A percentile compares a stretch with the other conserved stretches of the same genome.
Conservation (phyloP, 1,140 invertebrate genomes). For the Zaprionus tsacasi region DNA sequence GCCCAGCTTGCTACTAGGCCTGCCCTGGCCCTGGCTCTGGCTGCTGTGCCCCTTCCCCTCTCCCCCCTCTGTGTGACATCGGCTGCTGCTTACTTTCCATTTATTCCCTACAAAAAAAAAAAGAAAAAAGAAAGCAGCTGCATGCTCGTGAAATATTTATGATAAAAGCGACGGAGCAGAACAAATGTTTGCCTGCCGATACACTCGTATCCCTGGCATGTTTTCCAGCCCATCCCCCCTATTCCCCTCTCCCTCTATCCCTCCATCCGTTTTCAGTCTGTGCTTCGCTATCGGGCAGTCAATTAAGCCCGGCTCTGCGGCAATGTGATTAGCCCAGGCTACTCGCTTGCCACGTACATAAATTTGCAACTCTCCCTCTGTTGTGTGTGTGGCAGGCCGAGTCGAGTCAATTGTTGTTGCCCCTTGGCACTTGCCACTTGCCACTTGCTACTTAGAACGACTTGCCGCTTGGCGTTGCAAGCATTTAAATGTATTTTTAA, state of each 20-base stretch:
- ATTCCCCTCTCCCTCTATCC: not conserved
- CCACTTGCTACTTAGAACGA: not conserved
- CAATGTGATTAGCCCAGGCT: constrained; percentile 48
- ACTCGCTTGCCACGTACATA: constrained; percentile 36
- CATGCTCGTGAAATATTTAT: constrained; percentile 75
- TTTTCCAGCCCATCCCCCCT: not conserved
- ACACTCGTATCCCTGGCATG: constrained; percentile 1
- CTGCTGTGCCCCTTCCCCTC: not conserved
- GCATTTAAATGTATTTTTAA: constrained; percentile 82
- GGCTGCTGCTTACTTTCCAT: constrained; percentile 59
- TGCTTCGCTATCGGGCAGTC: constrained; percentile 35
- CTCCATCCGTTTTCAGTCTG: not conserved
- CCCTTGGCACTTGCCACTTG: not conserved
- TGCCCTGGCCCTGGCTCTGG: constrained; percentile 33
- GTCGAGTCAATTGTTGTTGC: constrained; percentile 52
- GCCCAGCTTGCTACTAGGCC: constrained; percentile 67
- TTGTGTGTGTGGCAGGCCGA: constrained; percentile 20
- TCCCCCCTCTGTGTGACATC: not conserved
- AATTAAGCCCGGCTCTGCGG: constrained; percentile 43
- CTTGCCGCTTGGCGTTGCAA: constrained; percentile 16
- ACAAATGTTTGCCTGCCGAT: constrained; percentile 29
- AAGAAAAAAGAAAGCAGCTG: constrained; percentile 31
- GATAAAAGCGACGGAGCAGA: constrained; percentile 34
- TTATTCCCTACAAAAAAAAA: constrained; percentile 19
- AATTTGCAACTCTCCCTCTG: constrained; percentile 19